phyloP scores from a whole-genome alignment of 2,113 vertebrate genomes.

The Rhinogobius similis region DNA sequence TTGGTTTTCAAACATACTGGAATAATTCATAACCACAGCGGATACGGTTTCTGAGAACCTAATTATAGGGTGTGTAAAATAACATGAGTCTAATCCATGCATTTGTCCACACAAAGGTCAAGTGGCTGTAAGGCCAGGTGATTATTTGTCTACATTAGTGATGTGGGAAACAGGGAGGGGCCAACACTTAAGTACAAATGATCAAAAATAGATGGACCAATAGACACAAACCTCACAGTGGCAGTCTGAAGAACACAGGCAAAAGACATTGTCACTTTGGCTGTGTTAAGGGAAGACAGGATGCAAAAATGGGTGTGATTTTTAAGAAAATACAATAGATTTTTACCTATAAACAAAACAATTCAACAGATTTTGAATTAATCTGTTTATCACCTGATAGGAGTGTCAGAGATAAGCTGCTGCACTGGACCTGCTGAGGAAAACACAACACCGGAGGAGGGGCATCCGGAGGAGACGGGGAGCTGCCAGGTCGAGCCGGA shows the following conservation, averaged over 20 bases:
- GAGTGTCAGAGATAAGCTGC: constrained; percentile 21
- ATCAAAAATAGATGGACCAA: constrained; percentile 70
- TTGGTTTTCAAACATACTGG: neutral
- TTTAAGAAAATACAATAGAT: neutral
- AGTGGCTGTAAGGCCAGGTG: constrained; percentile 43
- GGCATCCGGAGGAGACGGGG: constrained; percentile 49
- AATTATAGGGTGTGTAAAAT: constrained; percentile 32
- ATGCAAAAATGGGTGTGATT: constrained; percentile 1
- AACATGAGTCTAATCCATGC: constrained; percentile 48
- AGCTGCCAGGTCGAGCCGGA: constrained; percentile 46
- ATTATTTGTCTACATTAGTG: constrained; percentile 55
- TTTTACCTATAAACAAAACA: constrained; percentile 6
- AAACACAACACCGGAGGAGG: constrained; percentile 49
- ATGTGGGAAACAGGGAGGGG: constrained; percentile 28
- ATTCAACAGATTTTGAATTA: neutral
- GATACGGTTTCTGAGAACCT: neutral
- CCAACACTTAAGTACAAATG: constrained; percentile 55
- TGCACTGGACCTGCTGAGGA: constrained; percentile 69
- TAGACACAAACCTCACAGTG: constrained; percentile 21
- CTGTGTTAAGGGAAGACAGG: neutral
- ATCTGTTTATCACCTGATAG: constrained; percentile 23
- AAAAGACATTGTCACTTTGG: neutral
- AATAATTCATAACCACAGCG: neutral
- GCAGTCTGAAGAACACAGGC: constrained; percentile 22
- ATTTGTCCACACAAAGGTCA: constrained; percentile 36